Base-by-base conservation (phyloP, 2,797 vertebrate genomes). In the Urophycis tenuis region DNA sequence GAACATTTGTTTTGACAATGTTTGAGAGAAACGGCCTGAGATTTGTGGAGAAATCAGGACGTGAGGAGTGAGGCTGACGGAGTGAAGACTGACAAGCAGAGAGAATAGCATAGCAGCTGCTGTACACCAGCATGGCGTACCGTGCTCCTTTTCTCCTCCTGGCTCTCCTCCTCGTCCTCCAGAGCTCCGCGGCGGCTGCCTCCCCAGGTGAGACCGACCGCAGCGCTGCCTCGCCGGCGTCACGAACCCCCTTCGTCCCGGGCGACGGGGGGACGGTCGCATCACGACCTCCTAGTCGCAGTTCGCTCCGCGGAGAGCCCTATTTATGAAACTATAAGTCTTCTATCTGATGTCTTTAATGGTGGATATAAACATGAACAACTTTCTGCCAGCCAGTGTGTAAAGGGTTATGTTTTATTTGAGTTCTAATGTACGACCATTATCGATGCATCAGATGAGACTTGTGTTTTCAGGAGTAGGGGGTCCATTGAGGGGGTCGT, bases 181-280 rank as follows among this genome's bases (percentile, higher is more conserved):
- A 1, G 2, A 41, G 83, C 80, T 74, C 35, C 77, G 79, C 36
- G 53, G 29, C 35, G 29, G 80, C 85, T 41, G 70, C 87, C 33
- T 81, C 85, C 25, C 30, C 89, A 88, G 91, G 91, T 91, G 86
- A 88, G 88, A 78, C 85, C 89, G 81, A 25, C 12, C 12, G 8
- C 76, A 76, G 82, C 29, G 25, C 72, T 31, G 60, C 17, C 32
- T 30, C 19, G 0, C 74, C 87, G 82, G 80, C 78, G 76, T 64
- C 79, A 25, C 39, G 83, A 32, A 76, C 77, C 80, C 19, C 32
- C 71, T 33, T 5, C n/a, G 77, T 41, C 39, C 39, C 39, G 17
- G 17, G 39, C 39, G 39, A 36, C 35, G 5, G 11, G 35, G 17
- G 39, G 39, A 41, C 39, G 39, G 14, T 41, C 12, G 1, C 39